Percentiles rank a stretch among this genome's conserved stretches.
Evolutionary conservation across 2,888 invertebrate species (phyloP).

Genomic region (Dryococelus australis): DNA sequence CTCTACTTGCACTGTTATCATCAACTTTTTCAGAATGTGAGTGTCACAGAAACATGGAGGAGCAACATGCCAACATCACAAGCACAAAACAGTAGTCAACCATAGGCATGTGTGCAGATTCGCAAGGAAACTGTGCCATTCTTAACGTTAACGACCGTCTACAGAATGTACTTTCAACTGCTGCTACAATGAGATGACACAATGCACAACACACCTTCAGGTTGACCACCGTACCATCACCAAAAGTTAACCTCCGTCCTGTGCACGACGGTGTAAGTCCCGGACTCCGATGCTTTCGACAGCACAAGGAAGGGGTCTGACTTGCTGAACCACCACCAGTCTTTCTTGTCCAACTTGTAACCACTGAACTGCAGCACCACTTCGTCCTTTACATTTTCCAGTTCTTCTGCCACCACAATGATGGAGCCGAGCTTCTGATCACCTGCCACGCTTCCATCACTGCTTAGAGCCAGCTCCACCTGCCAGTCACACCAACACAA

Average conservation of each 20-base stretch:
- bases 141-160: not conserved
- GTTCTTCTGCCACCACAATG: conserved; percentile 56
- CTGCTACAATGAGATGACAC: not conserved
- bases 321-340: conserved; percentile 56
- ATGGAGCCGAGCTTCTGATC: conserved; percentile 47
- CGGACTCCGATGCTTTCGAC: conserved; percentile 57
- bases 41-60: too few relatives aligned
- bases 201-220: not conserved
- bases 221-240: conserved; percentile 9
- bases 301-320: conserved; percentile 57
- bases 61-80: not conserved
- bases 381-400: conserved; percentile 55
- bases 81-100: not conserved
- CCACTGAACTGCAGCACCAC: conserved; percentile 55
- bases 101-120: not conserved
- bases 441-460: conserved; percentile 38
- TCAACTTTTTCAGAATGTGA: too few relatives aligned
- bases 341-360: conserved; percentile 55
- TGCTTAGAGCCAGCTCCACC: conserved; percentile 49
- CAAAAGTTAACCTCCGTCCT: conserved; percentile 61
- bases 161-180: not conserved
- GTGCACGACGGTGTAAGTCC: conserved; percentile 60
- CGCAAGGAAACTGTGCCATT: not conserved
- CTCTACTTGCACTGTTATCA: too few relatives aligned
- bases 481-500: conserved; percentile 36